Evolutionary conservation across 2,888 invertebrate species (phyloP), one percentile per base, ranked within the genome.

Genomic region (Linyphia triangularis): DNA sequence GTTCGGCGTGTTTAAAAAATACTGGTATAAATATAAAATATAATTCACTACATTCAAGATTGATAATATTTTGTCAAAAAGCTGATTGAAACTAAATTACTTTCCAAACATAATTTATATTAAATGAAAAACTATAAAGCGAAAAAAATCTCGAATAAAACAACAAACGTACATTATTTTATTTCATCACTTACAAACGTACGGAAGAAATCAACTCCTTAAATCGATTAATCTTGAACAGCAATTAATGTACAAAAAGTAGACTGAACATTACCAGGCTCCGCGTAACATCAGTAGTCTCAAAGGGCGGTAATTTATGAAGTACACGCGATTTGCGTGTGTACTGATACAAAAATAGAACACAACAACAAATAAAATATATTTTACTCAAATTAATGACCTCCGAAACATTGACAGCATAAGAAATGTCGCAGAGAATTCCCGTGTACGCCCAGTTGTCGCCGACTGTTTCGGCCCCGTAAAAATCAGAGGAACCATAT

Each of bases 311-410:
- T 77, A 63, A 77, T 63, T 77, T 59, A 77, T 63, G 63, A 77
- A 30, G 16, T 63, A 40, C 77, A 77, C 61, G 77, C 33, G 37
- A 43, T 63, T 77, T 63, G 77, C 40, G 77, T 77, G 77, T 40
- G 61, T 16, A 40, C 24, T 13, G 26, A 61, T 22, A 13, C 24
- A 33, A 16, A 22, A 51, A 65, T 13, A 30, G 37, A 61, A 26
- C 37, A n/a, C 16, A 30, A 33, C 61, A 24, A 51, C 37, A 43
- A 65, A 67, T 51, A 79, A 43, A 22, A 28, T 30, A 30, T 19
- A 69, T 40, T 37, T 19, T 51, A 37, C 3, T 24, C 37, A 75
- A 72, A 82, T 82, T 82, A 82, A 82, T 72, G 82, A 82, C 30
- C 67, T 2, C 7, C 2, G 59, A 77, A 26, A 37, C 69, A 59